Base-by-base conservation (phyloP, 2,113 vertebrate genomes). In the Phylloscopus trochiloides region DNA sequence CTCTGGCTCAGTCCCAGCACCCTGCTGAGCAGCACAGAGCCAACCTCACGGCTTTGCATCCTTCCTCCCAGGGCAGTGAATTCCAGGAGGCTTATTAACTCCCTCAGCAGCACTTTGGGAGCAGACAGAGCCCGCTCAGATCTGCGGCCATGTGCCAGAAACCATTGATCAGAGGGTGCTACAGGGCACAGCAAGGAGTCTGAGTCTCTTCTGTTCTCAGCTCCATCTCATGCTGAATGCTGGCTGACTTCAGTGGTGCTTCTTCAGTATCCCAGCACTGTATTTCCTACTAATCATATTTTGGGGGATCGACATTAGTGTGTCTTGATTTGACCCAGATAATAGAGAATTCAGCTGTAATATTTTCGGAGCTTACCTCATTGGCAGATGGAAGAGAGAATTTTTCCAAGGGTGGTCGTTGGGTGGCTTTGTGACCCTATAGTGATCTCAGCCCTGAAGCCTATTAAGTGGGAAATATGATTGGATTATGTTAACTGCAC, bases 11-110 rank as follows among this genome's bases (percentile, higher is more conserved):
- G 40, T 61, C 81, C 74, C 81, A 94, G 78, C 81, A 34, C 50
- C 92, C 70, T 0, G 12, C 85, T 57, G 95, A 90, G 92, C 70
- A 38, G 40, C 3, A 4, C 67, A 76, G 66, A 72, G 45, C 78
- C 57, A 59, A 28, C 38, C 87, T 91, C 55, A 12, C 0, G 3
- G 45, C 81, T 93, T 72, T 20, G 3, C 74, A 34, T 85, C 83
- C 48, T 88, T 90, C 43, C 90, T 94, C 25, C 25, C 25, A 57
- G 88, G 75, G 85, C 66, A 73, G 52, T 79, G 94, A 76, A 95
- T 95, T 95, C 90, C n/a, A 1, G 31, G 70, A 93, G 71, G 85
- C 91, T 95, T 95, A 96, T 95, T 95, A 95, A 96, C 85, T 92
- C 90, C 74, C 62, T 36, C 81, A 34, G 85, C 74, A 79, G 78